phyloP scores from a whole-genome alignment of 1,140 invertebrate species.

The Trachelipus rathkii region DNA sequence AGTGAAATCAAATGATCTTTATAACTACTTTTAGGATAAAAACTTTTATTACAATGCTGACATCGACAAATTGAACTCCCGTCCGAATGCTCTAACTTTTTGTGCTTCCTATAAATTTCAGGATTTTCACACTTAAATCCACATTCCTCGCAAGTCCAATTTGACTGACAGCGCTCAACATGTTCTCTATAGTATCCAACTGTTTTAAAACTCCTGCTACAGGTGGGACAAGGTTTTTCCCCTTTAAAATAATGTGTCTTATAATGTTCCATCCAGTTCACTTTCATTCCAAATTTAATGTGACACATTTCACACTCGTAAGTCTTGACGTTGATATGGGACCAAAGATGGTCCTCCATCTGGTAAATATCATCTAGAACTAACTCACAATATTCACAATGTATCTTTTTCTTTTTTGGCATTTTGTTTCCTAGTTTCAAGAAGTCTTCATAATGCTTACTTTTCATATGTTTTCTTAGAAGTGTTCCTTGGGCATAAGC shows the following conservation, averaged over 20 bases:
- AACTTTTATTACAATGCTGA: conserved; percentile 34
- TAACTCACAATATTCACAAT: conserved; percentile 38
- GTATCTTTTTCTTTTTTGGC: conserved; percentile 38
- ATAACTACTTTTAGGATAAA: conserved; percentile 38
- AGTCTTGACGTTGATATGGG: conserved; percentile 35
- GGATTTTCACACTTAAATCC: conserved; percentile 31
- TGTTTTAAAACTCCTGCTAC: conserved; percentile 40
- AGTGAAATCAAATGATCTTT: conserved; percentile 42
- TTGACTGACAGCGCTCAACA: conserved; percentile 35
- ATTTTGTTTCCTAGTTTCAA: conserved; percentile 35
- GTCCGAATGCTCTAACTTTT: conserved; percentile 29
- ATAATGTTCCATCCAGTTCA: conserved; percentile 38
- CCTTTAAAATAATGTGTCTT: conserved; percentile 44
- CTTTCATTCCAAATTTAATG: conserved; percentile 40
- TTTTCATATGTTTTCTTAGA: conserved; percentile 43
- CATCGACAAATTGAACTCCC: conserved; percentile 32
- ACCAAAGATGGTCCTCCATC: conserved; percentile 41
- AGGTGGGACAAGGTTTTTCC: conserved; percentile 34
- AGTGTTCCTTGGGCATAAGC: conserved; percentile 40
- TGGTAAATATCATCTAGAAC: conserved; percentile 33
- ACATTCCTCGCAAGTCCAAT: conserved; percentile 42
- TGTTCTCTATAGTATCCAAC: conserved; percentile 43
- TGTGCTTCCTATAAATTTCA: conserved; percentile 39
- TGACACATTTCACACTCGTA: conserved; percentile 38
- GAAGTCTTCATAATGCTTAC: conserved; percentile 41